Base-by-base conservation (phyloP, 2,113 vertebrate genomes). In the Megaleporinus macrocephalus region DNA sequence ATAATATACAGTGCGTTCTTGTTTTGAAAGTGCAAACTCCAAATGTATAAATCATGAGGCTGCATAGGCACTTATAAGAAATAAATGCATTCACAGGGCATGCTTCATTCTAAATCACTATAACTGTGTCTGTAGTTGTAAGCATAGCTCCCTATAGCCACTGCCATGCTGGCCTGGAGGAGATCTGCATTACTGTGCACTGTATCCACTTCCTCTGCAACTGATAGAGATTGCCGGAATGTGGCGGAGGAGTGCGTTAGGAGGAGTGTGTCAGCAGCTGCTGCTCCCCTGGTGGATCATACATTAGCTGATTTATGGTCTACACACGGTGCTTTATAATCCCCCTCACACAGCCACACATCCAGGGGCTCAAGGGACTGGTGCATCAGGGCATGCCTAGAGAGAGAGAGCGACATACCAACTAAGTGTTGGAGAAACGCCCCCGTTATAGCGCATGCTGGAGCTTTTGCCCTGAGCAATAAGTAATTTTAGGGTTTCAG, bases 251-350 rank as follows among this genome's bases (percentile, higher is more conserved):
- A 44, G 41, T 44, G 9, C 10, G 41, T 44, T 44, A 51, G 2
- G 30, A 44, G 18, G 20, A 49, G 44, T 27, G 24, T 15, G 26
- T 26, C 11, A 9, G 24, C n/a, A 15, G 70, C 15, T 73, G 16
- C 71, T 73, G 24, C 71, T 73, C 27, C 49, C 71, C 75, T 78
- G 73, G 36, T 80, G 15, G 76, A 73, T 86, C 63, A 81, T 55
- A 55, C 53, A 55, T 55, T 55, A 20, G 20, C 53, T 55, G 53
- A 55, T 55, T 91, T 90, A 89, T 89, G 87, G 63, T 69, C 85
- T 85, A 49, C 81, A 80, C 79, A 55, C 24, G 41, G 73, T 47
- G 70, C 81, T 82, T 87, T 83, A 87, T 88, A 85, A 87, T 76
- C 85, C 77, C 4, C 53, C 53, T 55, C 53, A 5, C 53, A 22